Base-by-base conservation (phyloP, 2,888 invertebrate genomes). In the Holacanthella duospinosa region DNA sequence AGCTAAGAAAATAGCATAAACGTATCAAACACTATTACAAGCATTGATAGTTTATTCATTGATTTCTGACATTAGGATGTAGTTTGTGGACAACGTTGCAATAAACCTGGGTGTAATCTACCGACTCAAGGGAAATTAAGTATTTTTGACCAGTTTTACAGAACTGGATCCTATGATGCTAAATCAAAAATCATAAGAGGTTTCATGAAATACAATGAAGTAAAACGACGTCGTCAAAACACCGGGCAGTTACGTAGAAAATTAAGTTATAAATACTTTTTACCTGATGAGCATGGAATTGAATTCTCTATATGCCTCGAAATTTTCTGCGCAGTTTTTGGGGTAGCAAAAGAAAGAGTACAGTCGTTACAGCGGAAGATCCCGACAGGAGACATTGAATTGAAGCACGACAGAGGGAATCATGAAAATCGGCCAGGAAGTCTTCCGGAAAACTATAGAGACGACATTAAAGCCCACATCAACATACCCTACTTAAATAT, bases 341-440 rank as follows among this genome's bases (percentile, higher is more conserved):
- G 36, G 16, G 6, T 36, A 36, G 16, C 36, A 6, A 36, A 36
- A 16, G 6, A 6, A 6, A 36, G 55, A 55, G 3, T 55, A 4
- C 55, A 26, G 4, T 25, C 26, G 12, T 6, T 55, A 12, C 55
- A 55, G 3, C 26, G 4, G 26, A 12, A 9, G 19, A 9, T 55
- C 6, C 12, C 21, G 19, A 6, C 3, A 4, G 55, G 26, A 55
- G 26, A 55, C 26, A 12, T 25, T 25, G 26, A 9, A 25, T 4
- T 26, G 3, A 27, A 6, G 16, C 25, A 55, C 6, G 4, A 4
- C 9, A 12, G 55, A 24, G 55, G 55, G 27, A 55, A 2, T 25
- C 55, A 55, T n/a, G 27, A 55, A 9, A 55, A 55, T 27, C 55
- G 55, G 26, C 55, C 55, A 6, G 26, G 26, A 27, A 55, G 26